Conservation (phyloP, 2,797 vertebrate genomes). For the Malurus splendens region DNA sequence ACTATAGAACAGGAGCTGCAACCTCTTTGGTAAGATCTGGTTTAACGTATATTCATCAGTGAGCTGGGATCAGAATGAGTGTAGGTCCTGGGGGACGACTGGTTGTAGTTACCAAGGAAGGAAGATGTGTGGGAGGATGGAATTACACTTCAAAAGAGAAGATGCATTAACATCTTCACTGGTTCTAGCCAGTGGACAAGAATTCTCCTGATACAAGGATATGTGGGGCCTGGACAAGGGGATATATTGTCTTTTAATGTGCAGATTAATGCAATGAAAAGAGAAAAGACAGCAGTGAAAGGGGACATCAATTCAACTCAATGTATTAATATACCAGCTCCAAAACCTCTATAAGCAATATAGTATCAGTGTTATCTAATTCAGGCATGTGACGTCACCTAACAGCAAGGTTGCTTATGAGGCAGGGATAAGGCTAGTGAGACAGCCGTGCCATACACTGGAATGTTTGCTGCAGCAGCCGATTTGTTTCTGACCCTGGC, state of each 20-base stretch:
- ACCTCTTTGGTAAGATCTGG: background rate
- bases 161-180: background rate
- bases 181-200: background rate
- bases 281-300: background rate
- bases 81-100: background rate
- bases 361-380: background rate
- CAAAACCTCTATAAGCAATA: background rate
- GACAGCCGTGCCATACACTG: background rate
- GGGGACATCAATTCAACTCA: background rate
- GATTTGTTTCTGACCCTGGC: background rate
- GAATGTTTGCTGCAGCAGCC: background rate
- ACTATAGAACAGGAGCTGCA: background rate
- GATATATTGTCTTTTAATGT: background rate
- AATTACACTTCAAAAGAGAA: background rate
- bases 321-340: background rate
- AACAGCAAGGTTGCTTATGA: fast-evolving
- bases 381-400: background rate
- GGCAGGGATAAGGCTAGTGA: background rate
- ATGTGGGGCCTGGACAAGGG: background rate
- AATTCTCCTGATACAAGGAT: background rate
- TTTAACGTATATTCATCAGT: background rate
- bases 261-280: background rate
- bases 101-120: background rate
- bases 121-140: background rate
- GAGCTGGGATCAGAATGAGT: background rate